Evolutionary conservation across 1,140 invertebrate genomes (phyloP).

Genomic region (Leguminivora glycinivorella): DNA sequence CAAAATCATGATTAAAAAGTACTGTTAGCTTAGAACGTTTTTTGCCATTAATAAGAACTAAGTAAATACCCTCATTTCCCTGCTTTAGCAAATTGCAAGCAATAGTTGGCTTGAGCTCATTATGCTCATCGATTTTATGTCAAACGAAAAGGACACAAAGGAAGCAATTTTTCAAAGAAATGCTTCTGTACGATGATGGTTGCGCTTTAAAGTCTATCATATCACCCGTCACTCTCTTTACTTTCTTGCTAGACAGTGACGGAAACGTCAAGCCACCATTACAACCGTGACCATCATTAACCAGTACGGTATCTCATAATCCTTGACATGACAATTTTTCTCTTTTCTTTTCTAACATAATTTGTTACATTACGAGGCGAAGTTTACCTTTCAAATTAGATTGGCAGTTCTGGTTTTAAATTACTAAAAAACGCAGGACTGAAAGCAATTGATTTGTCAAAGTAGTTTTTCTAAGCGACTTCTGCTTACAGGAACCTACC

Average conservation of each 20-base stretch:
- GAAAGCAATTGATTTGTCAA: too few species aligned
- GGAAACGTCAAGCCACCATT: too few species aligned
- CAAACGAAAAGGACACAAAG: not conserved
- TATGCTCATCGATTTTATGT: conserved; percentile 21
- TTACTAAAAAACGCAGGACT: too few species aligned
- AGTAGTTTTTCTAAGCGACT: too few species aligned
- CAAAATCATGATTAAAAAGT: not conserved
- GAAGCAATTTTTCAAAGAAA: conserved; percentile 19
- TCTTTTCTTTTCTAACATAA: not conserved
- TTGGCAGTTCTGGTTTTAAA: too few species aligned
- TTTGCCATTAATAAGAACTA: not conserved
- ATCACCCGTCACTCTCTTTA: too few species aligned
- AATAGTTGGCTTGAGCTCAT: conserved; percentile 1
- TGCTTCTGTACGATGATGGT: too few species aligned
- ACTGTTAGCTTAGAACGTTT: not conserved
- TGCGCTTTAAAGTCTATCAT: too few species aligned
- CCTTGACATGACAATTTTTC: conserved; percentile 18
- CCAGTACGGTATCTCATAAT: not conserved
- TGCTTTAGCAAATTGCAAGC: not conserved
- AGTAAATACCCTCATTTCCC: not conserved
- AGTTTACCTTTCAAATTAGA: too few species aligned
- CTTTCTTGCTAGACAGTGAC: too few species aligned
- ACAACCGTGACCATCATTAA: too few species aligned
- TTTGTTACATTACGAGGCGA: not conserved
- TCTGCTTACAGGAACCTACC: too few species aligned